A percentile compares a stretch with the other conserved stretches of the same genome.
Conservation (phyloP, 2,113 vertebrate genomes). For the Gymnocephalus cernua region DNA sequence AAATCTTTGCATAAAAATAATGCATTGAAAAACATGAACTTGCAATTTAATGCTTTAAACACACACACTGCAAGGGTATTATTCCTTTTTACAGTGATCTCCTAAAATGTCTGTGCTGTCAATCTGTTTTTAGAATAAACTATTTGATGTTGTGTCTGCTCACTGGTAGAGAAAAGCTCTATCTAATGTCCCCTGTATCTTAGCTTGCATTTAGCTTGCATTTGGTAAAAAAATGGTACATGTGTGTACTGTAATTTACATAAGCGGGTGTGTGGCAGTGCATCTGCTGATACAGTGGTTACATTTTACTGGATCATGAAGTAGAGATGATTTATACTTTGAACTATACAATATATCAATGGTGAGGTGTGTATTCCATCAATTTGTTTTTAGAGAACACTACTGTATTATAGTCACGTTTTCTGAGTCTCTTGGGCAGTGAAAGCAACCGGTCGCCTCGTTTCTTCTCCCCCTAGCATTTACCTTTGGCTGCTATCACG, state of each 20-base stretch:
- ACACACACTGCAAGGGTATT: neutral
- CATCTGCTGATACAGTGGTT: neutral
- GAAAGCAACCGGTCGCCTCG: neutral
- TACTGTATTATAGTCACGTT: neutral
- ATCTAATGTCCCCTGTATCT: neutral
- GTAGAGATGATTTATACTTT: conserved; percentile 10
- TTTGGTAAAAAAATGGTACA: neutral
- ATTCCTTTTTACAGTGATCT: neutral
- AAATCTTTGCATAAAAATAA: too few species aligned
- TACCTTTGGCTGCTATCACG: neutral
- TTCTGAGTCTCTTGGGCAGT: neutral
- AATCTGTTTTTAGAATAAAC: neutral
- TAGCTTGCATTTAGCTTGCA: neutral
- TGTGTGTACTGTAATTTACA: neutral
- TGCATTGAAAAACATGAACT: neutral
- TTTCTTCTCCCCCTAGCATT: neutral
- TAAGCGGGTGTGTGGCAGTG: neutral
- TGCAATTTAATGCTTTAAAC: neutral
- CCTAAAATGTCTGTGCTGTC: neutral
- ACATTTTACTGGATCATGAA: conserved; percentile 2
- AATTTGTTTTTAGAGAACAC: neutral
- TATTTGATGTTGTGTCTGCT: conserved; percentile 10
- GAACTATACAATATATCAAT: neutral
- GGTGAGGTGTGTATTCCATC: neutral
- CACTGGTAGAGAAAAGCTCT: neutral